Evolutionary conservation across 2,113 vertebrate species (phyloP).

Genomic region (Donacobius atricapilla): DNA sequence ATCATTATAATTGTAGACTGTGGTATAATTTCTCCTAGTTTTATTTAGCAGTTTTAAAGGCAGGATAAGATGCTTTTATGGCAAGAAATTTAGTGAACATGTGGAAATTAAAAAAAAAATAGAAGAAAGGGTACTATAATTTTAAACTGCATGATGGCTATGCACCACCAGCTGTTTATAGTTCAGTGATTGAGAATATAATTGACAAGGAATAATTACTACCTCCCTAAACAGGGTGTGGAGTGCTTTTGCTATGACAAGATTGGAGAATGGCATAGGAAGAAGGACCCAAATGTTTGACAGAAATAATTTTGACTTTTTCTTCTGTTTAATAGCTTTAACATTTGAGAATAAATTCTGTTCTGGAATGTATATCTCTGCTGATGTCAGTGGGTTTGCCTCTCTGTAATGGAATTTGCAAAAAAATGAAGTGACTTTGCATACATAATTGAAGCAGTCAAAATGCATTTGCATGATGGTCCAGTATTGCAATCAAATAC

Average conservation of each 20-base stretch:
- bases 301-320: background rate
- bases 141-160: conserved; percentile 21
- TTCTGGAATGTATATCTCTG: background rate
- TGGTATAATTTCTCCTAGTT: background rate
- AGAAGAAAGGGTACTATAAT: background rate
- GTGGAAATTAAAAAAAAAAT: background rate
- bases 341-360: background rate
- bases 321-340: background rate
- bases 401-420: background rate
- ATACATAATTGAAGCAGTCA: background rate
- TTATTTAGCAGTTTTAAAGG: conserved; percentile 40
- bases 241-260: background rate
- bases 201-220: conserved; percentile 34
- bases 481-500: background rate
- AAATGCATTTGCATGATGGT: background rate
- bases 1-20: conserved; percentile 32
- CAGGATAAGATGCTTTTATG: conserved; percentile 18
- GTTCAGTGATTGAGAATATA: conserved; percentile 6
- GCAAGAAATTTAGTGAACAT: conserved; percentile 29
- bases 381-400: background rate
- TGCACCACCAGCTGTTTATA: conserved; percentile 37
- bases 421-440: background rate
- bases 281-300: background rate
- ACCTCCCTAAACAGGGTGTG: background rate
- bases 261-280: background rate